These are phyloP conservation scores for Chrysemys picta DNA, from an alignment of 2,113 vertebrate species.

Conservation along the genomic window DNA sequence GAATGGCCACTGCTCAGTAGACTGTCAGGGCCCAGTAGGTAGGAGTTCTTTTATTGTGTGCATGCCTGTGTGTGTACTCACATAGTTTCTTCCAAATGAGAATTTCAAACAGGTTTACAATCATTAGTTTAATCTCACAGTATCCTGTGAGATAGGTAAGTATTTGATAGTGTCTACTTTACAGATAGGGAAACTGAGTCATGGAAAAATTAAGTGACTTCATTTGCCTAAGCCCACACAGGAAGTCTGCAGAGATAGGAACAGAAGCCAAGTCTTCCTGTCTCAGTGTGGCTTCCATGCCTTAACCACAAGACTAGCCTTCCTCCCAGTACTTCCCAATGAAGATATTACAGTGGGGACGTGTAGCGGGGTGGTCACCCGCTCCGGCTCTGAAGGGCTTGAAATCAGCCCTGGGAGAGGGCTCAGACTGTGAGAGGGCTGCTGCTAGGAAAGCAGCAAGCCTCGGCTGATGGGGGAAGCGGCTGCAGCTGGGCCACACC, in stretches of 20 bases:
- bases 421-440: too few relatives aligned
- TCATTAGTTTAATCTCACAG: background rate
- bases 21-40: background rate
- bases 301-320: background rate
- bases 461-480: too few relatives aligned
- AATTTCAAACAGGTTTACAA: background rate
- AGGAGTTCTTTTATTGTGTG: background rate
- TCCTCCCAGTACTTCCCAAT: background rate
- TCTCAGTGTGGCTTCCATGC: background rate
- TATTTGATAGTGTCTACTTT: background rate
- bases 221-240: rapidly evolving
- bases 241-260: background rate
- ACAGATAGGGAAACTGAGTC: background rate
- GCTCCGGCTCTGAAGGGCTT: too few relatives aligned
- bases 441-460: too few relatives aligned
- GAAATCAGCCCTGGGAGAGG: too few relatives aligned
- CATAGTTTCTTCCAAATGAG: background rate
- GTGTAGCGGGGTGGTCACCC: too few relatives aligned
- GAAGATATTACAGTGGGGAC: background rate
- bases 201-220: background rate
- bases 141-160: background rate
- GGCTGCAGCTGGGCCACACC: too few relatives aligned
- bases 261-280: background rate
- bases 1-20: background rate
- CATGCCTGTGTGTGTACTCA: background rate